Conservation (phyloP, 2,888 invertebrate species). For the Tinea trinotella region DNA sequence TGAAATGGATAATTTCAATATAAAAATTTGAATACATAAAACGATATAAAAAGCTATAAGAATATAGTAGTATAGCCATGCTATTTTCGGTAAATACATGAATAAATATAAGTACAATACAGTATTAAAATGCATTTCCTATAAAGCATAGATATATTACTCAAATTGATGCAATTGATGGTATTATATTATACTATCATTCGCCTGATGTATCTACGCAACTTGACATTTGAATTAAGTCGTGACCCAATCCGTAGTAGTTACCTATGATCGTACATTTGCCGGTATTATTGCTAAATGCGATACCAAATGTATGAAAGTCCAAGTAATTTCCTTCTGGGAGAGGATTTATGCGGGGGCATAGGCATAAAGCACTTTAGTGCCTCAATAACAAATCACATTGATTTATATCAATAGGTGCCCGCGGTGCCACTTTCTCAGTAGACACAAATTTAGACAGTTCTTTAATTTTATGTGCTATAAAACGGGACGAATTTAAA, state of each 20-base stretch:
- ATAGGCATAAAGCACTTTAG: constrained; percentile 37
- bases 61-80: background rate
- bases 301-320: constrained; percentile 26
- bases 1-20: no score
- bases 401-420: constrained; percentile 34
- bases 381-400: constrained; percentile 43
- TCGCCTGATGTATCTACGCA: background rate
- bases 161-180: background rate
- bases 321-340: constrained; percentile 39
- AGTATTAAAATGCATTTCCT: background rate
- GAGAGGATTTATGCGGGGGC: constrained; percentile 41
- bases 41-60: background rate
- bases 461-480: constrained; percentile 19
- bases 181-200: background rate
- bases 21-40: background rate
- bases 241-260: constrained; percentile 19
- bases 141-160: background rate
- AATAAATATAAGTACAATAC: no score
- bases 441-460: constrained; percentile 20
- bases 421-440: constrained; percentile 17
- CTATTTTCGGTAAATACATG: background rate
- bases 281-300: constrained; percentile 5
- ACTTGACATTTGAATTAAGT: constrained; percentile 25
- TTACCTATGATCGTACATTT: background rate
- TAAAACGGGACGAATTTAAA: constrained; percentile 17